Evolutionary conservation across 1,140 invertebrate species (phyloP).

Genomic region (Akabosia matsudoensis): DNA sequence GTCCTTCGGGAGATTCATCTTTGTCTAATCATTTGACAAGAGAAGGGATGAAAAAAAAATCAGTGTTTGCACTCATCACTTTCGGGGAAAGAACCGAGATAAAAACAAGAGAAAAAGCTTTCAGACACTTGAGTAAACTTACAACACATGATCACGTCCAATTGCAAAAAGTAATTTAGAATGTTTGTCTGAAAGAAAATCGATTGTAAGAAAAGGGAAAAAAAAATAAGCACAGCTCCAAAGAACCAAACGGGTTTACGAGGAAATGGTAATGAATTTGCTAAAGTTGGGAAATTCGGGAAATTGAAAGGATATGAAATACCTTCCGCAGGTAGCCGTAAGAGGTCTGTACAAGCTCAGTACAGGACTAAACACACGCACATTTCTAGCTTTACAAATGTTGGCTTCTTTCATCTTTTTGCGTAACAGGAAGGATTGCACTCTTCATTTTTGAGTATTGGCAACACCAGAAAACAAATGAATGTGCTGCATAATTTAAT

Average conservation of each 20-base stretch:
- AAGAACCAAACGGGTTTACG: no score
- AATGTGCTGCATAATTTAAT: no score
- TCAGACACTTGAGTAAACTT: no score
- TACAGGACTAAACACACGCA: background rate
- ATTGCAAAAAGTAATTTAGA: no score
- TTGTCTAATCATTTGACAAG: background rate
- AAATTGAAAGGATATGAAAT: conserved; percentile 24
- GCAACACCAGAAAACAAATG: no score
- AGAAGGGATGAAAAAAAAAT: background rate
- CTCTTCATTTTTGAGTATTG: background rate
- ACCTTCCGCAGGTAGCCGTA: conserved; percentile 21
- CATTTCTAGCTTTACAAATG: background rate
- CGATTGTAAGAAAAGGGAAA: background rate
- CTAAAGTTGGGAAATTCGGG: conserved; percentile 15
- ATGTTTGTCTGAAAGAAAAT: no score
- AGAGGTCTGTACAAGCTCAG: background rate
- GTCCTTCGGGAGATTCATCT: conserved; percentile 20
- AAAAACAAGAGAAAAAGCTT: no score
- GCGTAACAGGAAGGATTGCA: background rate
- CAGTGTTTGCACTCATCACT: background rate
- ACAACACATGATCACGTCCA: no score
- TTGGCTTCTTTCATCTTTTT: no score
- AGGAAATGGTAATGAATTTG: conserved; percentile 19
- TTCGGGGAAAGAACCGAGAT: background rate
- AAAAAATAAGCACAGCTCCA: background rate